Base-by-base conservation (phyloP, 2,888 invertebrate species). In the Oligia fasciuncula region DNA sequence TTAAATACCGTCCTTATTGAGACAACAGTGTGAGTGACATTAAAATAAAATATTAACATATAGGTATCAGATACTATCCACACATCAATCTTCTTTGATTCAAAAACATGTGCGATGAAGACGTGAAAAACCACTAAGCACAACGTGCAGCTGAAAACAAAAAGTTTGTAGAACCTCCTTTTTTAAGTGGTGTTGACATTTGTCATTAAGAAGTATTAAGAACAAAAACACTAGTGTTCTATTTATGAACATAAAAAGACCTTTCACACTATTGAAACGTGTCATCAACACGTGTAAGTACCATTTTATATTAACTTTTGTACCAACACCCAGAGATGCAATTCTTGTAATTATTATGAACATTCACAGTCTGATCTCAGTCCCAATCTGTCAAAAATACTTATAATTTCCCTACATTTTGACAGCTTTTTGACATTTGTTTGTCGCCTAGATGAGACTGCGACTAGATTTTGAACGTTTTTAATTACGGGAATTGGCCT, bases 91-190 rank as follows among this genome's bases (percentile, higher is more conserved):
- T 29, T 49, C 62, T 43, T 43, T 60, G 4, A 11, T 29, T 3
- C 14, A 51, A 65, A 66, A 43, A 70, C 23, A 62, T 43, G 9
- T 63, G 60, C 62, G 86, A 70, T 77, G 79, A 80, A 72, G 69
- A n/a, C n/a, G n/a, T 67, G 72, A 73, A 74, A 87, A 84, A 82
- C 87, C 74, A 68, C 79, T 13, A 79, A 74, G 8, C 19, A 54
- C 62, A 49, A 74, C 43, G n/a, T 49, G 40, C n/a, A 62, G 43
- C 2, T 49, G 9, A 23, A 57, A 71, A 46, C 1, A 54, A 76
- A 66, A 62, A 49, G 8, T 29, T 29, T 13, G 11, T 13, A 65
- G 14, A 66, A 46, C 40, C 57, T 57, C 29, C n/a, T 29, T 76
- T 60, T 83, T 29, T 13, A 46, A 46, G 6, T 49, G 8, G 0